Conservation (phyloP, 2,113 vertebrate species). For the Pedionomus torquatus region DNA sequence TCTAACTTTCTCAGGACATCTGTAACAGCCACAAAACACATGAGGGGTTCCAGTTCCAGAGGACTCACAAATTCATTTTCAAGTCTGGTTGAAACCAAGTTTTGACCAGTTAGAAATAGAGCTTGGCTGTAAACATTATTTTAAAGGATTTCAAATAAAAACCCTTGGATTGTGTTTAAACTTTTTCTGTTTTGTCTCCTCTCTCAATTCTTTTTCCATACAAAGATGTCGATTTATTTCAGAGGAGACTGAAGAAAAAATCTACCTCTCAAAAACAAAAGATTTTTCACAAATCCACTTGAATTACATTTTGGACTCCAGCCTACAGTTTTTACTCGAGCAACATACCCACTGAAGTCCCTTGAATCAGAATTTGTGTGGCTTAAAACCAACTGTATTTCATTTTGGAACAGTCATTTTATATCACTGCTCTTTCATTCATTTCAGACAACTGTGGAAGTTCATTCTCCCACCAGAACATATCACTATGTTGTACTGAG, state of each 20-base stretch:
- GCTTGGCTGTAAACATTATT: not conserved
- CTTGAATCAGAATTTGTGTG: not conserved
- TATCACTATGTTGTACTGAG: not conserved
- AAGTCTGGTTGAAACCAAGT: not conserved
- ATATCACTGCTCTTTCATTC: not conserved
- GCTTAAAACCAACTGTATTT: not conserved
- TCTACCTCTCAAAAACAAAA: not conserved
- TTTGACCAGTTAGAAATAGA: not conserved
- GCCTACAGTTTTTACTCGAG: not conserved
- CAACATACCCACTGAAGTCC: not conserved
- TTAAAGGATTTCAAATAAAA: not conserved
- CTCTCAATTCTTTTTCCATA: not conserved
- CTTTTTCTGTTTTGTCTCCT: not conserved
- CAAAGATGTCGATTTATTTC: not conserved
- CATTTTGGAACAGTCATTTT: not conserved
- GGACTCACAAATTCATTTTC: not conserved
- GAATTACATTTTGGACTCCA: not conserved
- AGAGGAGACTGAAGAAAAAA: not conserved
- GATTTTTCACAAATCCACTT: not conserved
- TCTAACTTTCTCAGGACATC: not conserved
- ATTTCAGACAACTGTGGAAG: not conserved
- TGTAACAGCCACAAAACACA: not conserved
- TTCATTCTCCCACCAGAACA: not conserved
- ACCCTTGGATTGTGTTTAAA: not conserved
- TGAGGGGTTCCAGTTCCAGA: not conserved